Evolutionary conservation across 2,888 invertebrate species (phyloP).

Genomic region (Tinea pellionella): DNA sequence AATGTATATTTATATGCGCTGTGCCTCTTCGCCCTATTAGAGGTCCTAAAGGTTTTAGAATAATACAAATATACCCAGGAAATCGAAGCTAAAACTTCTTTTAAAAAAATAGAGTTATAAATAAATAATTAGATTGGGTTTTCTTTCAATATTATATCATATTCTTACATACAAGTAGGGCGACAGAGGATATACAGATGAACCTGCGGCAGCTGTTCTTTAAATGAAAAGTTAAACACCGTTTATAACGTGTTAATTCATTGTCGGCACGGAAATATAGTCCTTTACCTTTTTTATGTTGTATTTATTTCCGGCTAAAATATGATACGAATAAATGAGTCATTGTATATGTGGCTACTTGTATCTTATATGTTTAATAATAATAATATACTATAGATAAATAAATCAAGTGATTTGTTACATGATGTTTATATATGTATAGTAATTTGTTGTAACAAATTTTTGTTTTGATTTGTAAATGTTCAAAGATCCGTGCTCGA

Average conservation of each 20-base stretch:
- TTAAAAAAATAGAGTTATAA: neutral
- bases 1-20: too few relatives aligned
- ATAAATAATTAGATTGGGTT: neutral
- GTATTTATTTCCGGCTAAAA: neutral
- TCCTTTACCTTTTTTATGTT: neutral
- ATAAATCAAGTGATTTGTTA: neutral
- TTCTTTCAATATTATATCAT: neutral
- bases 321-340: neutral
- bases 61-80: too few relatives aligned
- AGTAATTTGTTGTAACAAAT: neutral
- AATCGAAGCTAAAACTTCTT: too few relatives aligned
- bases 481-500: neutral
- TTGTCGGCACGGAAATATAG: neutral
- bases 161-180: too few relatives aligned
- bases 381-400: too few relatives aligned
- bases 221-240: neutral
- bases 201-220: neutral
- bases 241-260: neutral
- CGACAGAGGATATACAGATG: neutral
- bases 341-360: neutral
- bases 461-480: neutral
- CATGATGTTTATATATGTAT: neutral
- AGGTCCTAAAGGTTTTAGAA: too few relatives aligned
- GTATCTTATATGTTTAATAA: too few relatives aligned
- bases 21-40: too few relatives aligned